Percentiles rank a stretch among this genome's conserved stretches.
Conservation (phyloP, 2,797 vertebrate species). For the Perodicticus potto region DNA sequence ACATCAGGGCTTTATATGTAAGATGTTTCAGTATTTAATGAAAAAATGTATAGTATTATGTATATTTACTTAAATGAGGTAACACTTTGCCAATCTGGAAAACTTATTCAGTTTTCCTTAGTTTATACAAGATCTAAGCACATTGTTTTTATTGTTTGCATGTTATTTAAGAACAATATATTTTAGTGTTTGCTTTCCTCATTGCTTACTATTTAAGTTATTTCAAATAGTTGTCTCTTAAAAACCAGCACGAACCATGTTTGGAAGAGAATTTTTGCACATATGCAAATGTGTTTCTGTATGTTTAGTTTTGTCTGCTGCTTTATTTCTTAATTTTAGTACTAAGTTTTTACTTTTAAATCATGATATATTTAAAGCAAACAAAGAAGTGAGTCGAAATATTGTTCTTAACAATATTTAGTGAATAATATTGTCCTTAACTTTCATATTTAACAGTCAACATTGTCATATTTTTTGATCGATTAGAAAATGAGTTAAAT, state of each 20-base stretch:
- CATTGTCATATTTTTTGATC: neutral
- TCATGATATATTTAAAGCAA: neutral
- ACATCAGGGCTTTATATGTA: neutral
- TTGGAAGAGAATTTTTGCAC: neutral
- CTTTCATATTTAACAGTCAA: neutral
- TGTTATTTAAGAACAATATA: neutral
- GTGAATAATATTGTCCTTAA: neutral
- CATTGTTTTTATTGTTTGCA: neutral
- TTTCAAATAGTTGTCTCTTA: neutral
- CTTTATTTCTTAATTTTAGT: neutral
- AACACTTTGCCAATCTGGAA: neutral
- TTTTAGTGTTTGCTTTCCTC: neutral
- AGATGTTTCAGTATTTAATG: neutral
- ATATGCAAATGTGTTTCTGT: neutral
- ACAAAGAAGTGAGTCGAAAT: neutral
- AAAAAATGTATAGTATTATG: neutral
- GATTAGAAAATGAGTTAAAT: neutral
- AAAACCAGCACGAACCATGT: neutral
- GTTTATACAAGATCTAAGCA: neutral
- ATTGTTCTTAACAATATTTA: neutral
- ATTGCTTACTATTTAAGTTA: neutral
- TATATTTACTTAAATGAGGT: neutral
- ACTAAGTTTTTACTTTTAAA: neutral
- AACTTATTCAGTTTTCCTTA: neutral
- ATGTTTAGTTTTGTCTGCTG: neutral